Percentiles rank a stretch among this genome's conserved stretches.
Conservation (phyloP, 2,113 vertebrate genomes). For the Gorsachius goisagi region DNA sequence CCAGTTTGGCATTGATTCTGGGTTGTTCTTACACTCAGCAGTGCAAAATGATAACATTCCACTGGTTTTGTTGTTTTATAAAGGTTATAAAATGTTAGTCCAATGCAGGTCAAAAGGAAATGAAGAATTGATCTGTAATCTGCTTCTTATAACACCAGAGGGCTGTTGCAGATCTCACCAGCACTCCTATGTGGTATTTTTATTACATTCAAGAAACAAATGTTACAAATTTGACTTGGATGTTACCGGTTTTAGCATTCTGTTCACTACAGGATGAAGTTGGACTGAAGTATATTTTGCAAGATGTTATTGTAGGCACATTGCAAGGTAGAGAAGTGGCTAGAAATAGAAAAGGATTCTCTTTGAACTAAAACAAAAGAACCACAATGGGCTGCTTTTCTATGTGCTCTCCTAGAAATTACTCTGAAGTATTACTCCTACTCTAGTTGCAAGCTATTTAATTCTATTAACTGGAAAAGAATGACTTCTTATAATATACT, state of each 20-base stretch:
- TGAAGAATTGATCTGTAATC: conserved; percentile 19
- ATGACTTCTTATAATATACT: neutral
- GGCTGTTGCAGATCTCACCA: conserved; percentile 29
- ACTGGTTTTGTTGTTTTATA: neutral
- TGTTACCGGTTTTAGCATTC: neutral
- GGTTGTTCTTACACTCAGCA: neutral
- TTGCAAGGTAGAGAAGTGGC: neutral
- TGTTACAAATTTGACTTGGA: conserved; percentile 37
- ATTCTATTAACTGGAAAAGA: neutral
- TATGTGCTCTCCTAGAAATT: neutral
- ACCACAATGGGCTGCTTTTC: neutral
- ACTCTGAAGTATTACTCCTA: neutral
- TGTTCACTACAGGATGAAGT: neutral
- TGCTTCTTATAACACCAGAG: conserved; percentile 45
- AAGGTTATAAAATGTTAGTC: conserved; percentile 8
- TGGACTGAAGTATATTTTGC: neutral
- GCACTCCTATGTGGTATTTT: neutral
- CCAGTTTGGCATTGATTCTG: neutral
- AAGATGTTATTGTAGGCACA: neutral
- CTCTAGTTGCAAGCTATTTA: neutral
- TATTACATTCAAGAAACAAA: conserved; percentile 47
- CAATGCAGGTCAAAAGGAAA: conserved; percentile 44
- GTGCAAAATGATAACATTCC: conserved; percentile 28
- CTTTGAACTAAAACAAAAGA: neutral
- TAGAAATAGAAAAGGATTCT: neutral